Percentiles rank a stretch among this genome's conserved stretches.
Conservation (phyloP, 2,797 vertebrate genomes). For the Selene dorsalis region DNA sequence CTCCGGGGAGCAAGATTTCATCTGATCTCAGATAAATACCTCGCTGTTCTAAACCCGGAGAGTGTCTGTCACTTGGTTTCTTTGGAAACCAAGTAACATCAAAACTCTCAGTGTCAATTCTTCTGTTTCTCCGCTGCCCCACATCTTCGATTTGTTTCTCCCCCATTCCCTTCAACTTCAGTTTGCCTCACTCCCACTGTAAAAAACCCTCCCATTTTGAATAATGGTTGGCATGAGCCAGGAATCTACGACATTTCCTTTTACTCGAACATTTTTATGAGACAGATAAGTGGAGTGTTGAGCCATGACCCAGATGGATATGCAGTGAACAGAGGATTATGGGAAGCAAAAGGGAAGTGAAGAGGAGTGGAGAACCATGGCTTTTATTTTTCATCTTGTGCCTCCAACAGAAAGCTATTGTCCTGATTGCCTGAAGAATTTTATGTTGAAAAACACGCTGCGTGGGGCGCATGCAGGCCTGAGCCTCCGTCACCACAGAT, state of each 20-base stretch:
- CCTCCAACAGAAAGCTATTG: slow-evolving; percentile 34
- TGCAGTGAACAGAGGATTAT: slow-evolving; percentile 55
- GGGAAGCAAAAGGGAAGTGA: slow-evolving; percentile 33
- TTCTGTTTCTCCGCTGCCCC: not conserved
- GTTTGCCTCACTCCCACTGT: not conserved
- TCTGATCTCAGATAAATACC: slow-evolving; percentile 6
- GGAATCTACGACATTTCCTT: slow-evolving; percentile 35
- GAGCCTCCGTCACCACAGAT: too few species aligned
- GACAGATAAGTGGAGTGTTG: slow-evolving; percentile 50
- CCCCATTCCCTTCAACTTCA: not conserved
- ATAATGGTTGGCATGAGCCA: not conserved
- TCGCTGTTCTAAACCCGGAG: not conserved
- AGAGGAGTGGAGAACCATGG: slow-evolving; percentile 28
- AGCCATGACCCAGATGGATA: slow-evolving; percentile 54
- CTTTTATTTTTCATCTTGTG: slow-evolving; percentile 37
- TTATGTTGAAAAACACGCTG: slow-evolving; percentile 27
- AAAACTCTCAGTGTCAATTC: slow-evolving; percentile 10
- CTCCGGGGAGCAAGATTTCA: slow-evolving; percentile 16
- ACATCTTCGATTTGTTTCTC: not conserved
- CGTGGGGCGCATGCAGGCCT: not conserved
- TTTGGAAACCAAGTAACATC: not conserved
- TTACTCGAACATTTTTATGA: slow-evolving; percentile 45
- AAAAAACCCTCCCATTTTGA: slow-evolving; percentile 17
- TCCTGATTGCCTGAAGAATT: slow-evolving; percentile 34
- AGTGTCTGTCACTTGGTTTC: too few species aligned